Evolutionary conservation across 23 tunicate species (phyloP).

Genomic region (Aplidium turbinatum): DNA sequence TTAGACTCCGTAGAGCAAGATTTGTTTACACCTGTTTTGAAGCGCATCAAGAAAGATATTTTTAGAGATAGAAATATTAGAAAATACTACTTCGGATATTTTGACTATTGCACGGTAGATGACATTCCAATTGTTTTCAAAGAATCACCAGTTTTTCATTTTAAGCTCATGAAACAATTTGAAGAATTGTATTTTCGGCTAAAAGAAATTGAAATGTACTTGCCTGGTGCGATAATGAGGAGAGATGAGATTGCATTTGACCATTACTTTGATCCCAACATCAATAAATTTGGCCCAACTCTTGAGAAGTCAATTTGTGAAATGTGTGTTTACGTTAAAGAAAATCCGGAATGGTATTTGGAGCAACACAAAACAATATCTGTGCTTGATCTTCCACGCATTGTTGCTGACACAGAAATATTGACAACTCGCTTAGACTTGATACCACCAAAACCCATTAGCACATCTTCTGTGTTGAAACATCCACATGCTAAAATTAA

Average conservation of each 20-base stretch:
- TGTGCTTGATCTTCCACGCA: no score
- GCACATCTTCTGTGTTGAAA: no score
- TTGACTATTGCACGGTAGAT: conserved; percentile 44
- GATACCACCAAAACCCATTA: no score
- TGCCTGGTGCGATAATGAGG: conserved; percentile 20
- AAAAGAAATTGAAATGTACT: conserved; percentile 36
- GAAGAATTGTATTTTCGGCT: conserved; percentile 57
- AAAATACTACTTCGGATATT: conserved; percentile 60
- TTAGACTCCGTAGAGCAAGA: conserved; percentile 19
- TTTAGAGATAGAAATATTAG: conserved; percentile 37
- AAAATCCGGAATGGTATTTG: conserved; percentile 56
- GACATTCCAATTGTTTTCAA: conserved; percentile 46
- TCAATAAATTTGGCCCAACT: conserved; percentile 35
- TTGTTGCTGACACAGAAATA: no score
- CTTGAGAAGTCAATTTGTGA: conserved; percentile 20
- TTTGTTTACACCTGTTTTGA: conserved; percentile 62
- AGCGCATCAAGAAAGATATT: conserved; percentile 37
- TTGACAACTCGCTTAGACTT: no score
- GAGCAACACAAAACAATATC: no score
- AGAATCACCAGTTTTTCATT: conserved; percentile 31
- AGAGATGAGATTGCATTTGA: conserved; percentile 49
- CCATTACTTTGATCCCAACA: conserved; percentile 27
- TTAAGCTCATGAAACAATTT: conserved; percentile 64
- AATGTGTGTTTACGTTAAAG: conserved; percentile 28
- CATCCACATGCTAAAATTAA: no score